Conservation (phyloP, 92 coral and sea anemone genomes). For the Epizoanthus scotinus region DNA sequence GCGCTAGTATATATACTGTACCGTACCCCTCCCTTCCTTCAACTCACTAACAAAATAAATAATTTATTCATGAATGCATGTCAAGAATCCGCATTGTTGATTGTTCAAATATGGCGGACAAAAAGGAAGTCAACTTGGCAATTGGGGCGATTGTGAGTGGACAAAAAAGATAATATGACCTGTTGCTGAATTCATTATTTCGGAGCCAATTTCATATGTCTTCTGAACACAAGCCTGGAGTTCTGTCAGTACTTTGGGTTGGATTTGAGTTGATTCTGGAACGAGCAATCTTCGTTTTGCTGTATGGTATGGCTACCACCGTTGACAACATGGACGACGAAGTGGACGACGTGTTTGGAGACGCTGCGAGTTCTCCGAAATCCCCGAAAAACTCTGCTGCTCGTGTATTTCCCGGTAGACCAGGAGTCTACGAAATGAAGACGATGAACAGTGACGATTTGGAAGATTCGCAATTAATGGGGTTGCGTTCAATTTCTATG, state of each 20-base stretch:
- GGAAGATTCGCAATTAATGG: slow-evolving; percentile 29
- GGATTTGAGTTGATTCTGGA: background rate
- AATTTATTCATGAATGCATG: no score
- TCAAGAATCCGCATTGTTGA: background rate
- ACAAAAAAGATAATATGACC: slow-evolving; percentile 40
- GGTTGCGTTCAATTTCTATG: slow-evolving; percentile 61
- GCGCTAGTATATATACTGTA: no score
- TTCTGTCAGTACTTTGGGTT: slow-evolving; percentile 18
- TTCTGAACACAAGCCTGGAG: slow-evolving; percentile 22
- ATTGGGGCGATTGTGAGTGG: slow-evolving; percentile 40
- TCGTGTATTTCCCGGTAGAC: slow-evolving; percentile 19
- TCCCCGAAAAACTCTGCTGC: slow-evolving; percentile 20
- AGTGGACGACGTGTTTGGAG: slow-evolving; percentile 25
- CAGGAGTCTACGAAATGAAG: slow-evolving; percentile 41
- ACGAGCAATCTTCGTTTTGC: slow-evolving; percentile 27
- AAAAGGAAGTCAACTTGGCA: slow-evolving; percentile 23
- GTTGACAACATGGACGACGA: slow-evolving; percentile 28
- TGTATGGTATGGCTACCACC: slow-evolving; percentile 34
- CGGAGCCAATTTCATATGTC: slow-evolving; percentile 23
- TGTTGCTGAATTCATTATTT: slow-evolving; percentile 46
- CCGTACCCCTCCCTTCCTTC: no score
- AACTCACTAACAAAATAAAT: no score
- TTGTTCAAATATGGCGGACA: slow-evolving; percentile 44
- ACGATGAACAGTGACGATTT: slow-evolving; percentile 27
- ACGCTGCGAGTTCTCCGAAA: background rate